Conservation (phyloP, 2,113 vertebrate genomes). For the Caloenas nicobarica region DNA sequence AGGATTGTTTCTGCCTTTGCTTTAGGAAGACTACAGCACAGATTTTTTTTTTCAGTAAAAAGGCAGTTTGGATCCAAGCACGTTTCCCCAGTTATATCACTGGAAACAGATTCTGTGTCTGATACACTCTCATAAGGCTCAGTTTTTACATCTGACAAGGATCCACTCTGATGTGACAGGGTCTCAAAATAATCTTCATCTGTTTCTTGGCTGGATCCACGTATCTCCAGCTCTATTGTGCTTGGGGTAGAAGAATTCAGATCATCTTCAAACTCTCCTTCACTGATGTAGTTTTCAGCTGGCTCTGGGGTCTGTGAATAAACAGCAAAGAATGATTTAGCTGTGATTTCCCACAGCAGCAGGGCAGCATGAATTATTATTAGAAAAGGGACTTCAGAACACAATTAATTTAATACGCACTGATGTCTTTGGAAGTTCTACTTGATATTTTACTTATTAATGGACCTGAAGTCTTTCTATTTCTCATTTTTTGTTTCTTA, state of each 20-base stretch:
- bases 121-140: conserved; percentile 76
- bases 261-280: conserved; percentile 71
- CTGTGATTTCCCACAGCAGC: neutral
- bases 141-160: conserved; percentile 73
- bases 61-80: conserved; percentile 14
- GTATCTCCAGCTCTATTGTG: conserved; percentile 58
- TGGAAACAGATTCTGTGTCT: conserved; percentile 64
- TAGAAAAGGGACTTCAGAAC: neutral
- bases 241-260: conserved; percentile 14
- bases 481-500: neutral
- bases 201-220: conserved; percentile 69
- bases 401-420: neutral
- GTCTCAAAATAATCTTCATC: conserved; percentile 78
- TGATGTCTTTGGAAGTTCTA: neutral
- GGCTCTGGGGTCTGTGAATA: conserved; percentile 78
- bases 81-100: conserved; percentile 40
- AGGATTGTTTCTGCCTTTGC: neutral
- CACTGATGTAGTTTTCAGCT: conserved; percentile 66
- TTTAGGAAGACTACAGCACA: neutral
- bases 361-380: neutral
- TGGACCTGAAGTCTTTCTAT: neutral
- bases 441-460: neutral
- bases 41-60: neutral
- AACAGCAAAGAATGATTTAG: conserved; percentile 37
- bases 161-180: conserved; percentile 76